Base-by-base conservation (phyloP, 2,113 vertebrate species). In the Mesembrinibis cayennensis region DNA sequence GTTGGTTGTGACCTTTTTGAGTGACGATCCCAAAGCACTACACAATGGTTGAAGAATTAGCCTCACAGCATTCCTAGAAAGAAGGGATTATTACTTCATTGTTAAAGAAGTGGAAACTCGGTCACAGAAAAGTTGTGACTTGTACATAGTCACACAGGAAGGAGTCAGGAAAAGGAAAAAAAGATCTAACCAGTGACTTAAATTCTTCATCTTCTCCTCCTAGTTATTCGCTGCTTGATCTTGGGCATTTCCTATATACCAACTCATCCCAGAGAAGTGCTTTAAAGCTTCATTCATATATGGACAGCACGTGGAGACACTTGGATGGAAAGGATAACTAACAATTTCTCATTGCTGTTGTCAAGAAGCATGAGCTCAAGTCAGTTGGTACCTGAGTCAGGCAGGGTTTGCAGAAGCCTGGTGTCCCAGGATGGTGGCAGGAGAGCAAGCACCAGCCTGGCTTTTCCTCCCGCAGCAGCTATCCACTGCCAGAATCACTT, bases 381-480 rank as follows among this genome's bases (percentile, higher is more conserved):
- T 52, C 32, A 55, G 9, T 15, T 27, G 42, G n/a, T 22, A 47
- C 4, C 27, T 32, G 53, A 50, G 36, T 40, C 13, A 67, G 21
- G 23, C 23, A 83, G 21, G 7, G 5, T 71, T 87, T 93, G 36
- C 26, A 61, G 58, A 82, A 61, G 36, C 22, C 36, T 76, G 13
- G 13, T 61, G 36, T 83, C 26, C 18, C 52, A 77, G 34, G 56
- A 10, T 32, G 13, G 3, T 53, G 5, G 10, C 58, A 42, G 25
- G 36, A 95, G 4, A 59, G 0, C 1, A 2, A 53, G 12, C 1
- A 3, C 13, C n/a, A 66, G 36, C 19, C 32, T 61, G 42, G 15
- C 6, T 88, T 62, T 81, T 84, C 14, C 29, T 70, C 27, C 29
- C 1, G 1, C 18, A 70, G 32, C 44, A 79, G 10, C 38, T 73